Percentiles rank a stretch among this genome's conserved stretches.
phyloP scores from a whole-genome alignment of 2,113 vertebrate genomes.

The Melanostigma gelatinosum region DNA sequence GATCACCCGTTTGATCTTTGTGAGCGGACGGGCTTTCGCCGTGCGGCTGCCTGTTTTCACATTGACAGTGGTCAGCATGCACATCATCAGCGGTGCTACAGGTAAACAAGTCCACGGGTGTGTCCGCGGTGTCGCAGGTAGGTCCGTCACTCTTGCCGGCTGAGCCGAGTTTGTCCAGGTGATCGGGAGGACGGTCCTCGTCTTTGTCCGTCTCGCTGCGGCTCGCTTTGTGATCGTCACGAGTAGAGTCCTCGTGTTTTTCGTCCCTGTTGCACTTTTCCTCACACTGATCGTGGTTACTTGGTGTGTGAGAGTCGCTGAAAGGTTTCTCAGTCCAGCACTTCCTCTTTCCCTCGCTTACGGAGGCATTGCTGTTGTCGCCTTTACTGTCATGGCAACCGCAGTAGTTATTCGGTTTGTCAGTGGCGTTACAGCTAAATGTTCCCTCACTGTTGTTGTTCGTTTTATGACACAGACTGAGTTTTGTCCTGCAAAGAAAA shows the following conservation, averaged over 20 bases:
- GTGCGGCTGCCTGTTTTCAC: neutral
- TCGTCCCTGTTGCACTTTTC: neutral
- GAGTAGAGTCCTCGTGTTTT: rapidly evolving
- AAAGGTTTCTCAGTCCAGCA: neutral
- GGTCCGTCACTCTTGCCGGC: neutral
- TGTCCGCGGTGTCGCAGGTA: neutral
- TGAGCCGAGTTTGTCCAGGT: neutral
- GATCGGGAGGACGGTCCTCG: neutral
- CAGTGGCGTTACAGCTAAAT: neutral
- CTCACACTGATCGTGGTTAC: neutral
- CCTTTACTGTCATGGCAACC: constrained; percentile 3
- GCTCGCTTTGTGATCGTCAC: neutral
- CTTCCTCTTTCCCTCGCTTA: constrained; percentile 7
- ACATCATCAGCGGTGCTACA: constrained; percentile 8
- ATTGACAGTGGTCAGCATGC: constrained; percentile 13
- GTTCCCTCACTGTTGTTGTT: constrained; percentile 1
- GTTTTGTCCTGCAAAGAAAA: constrained; percentile 1
- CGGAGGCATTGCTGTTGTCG: neutral
- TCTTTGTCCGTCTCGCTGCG: neutral
- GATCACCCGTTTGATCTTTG: neutral
- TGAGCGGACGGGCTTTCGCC: neutral
- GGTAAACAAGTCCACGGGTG: neutral
- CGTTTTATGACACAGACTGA: neutral
- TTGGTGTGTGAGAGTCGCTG: constrained; percentile 8
- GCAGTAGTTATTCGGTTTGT: constrained; percentile 15